Percentiles rank a stretch among this genome's conserved stretches.
phyloP scores from a whole-genome alignment of 2,113 vertebrate genomes.

The Otolemur garnettii region DNA sequence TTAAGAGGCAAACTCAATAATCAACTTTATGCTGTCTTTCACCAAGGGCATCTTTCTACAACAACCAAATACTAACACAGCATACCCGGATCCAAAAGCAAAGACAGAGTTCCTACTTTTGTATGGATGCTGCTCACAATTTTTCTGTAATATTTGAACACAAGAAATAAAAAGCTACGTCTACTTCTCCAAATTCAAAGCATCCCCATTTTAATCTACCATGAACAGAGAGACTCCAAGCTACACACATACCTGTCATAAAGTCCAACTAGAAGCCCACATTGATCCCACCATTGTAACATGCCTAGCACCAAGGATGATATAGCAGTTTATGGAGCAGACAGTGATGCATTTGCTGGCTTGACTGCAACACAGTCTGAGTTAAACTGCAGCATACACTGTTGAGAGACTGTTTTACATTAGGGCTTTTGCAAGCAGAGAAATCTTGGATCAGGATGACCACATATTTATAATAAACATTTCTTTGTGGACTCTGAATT shows the following conservation, averaged over 20 bases:
- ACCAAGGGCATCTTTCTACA: constrained; percentile 43
- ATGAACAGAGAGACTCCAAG: neutral
- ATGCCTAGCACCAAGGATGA: constrained; percentile 80
- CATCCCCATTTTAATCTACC: neutral
- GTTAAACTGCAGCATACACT: constrained; percentile 64
- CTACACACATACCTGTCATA: constrained; percentile 84
- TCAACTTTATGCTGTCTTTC: constrained; percentile 26
- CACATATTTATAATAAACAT: neutral
- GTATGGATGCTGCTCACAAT: constrained; percentile 47
- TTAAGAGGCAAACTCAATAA: constrained; percentile 4
- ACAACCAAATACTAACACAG: constrained; percentile 29
- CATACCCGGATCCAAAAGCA: constrained; percentile 60
- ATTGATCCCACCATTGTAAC: constrained; percentile 84
- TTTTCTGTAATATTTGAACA: constrained; percentile 55
- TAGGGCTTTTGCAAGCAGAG: constrained; percentile 3
- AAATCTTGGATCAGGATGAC: constrained; percentile 29
- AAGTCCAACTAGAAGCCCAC: constrained; percentile 82
- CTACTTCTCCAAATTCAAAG: constrained; percentile 60
- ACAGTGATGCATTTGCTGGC: constrained; percentile 78
- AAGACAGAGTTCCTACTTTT: constrained; percentile 55
- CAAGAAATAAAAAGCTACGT: constrained; percentile 59
- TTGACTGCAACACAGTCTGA: constrained; percentile 69
- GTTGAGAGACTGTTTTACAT: neutral
- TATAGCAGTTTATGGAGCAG: constrained; percentile 10
- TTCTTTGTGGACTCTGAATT: constrained; percentile 39